A percentile compares a stretch with the other conserved stretches of the same genome.
These are phyloP conservation scores for Brachypalpus laphriformis DNA, from an alignment of 2,888 invertebrate species.

Conservation along the genomic window DNA sequence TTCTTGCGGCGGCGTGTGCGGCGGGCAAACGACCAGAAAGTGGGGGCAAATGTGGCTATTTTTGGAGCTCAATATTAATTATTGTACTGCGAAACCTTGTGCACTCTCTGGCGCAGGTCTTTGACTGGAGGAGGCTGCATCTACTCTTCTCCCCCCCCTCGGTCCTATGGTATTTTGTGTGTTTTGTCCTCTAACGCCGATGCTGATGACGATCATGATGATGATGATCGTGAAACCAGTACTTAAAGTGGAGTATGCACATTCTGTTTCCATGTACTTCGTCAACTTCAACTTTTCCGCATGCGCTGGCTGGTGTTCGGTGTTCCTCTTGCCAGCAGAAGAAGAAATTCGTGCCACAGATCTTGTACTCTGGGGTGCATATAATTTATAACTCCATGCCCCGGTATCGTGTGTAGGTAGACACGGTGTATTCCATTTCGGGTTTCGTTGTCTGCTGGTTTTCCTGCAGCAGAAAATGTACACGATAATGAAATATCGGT, in stretches of 20 bases:
- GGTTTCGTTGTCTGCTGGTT: conserved; percentile 5
- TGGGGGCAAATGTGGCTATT: conserved; percentile 68
- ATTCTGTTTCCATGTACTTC: conserved; percentile 57
- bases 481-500: conserved; percentile 53
- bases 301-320: too few relatives aligned
- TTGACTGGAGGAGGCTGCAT: conserved; percentile 62
- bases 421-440: conserved; percentile 31
- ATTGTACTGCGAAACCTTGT: conserved; percentile 65
- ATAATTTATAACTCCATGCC: conserved; percentile 63
- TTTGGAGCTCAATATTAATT: conserved; percentile 74
- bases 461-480: conserved; percentile 25
- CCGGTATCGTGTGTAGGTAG: conserved; percentile 57
- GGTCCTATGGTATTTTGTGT: conserved; percentile 45
- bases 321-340: background rate
- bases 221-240: conserved; percentile 71
- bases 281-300: conserved; percentile 50
- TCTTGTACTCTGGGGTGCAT: conserved; percentile 64
- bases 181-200: conserved; percentile 55
- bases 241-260: conserved; percentile 64
- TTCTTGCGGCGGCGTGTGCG: background rate
- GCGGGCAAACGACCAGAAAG: conserved; percentile 34
- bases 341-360: conserved; percentile 63
- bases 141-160: conserved; percentile 17
- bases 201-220: conserved; percentile 14
- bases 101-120: conserved; percentile 56